These are phyloP conservation scores for Pygoscelis adeliae DNA, from an alignment of 2,113 vertebrate species.

Conservation along the genomic window DNA sequence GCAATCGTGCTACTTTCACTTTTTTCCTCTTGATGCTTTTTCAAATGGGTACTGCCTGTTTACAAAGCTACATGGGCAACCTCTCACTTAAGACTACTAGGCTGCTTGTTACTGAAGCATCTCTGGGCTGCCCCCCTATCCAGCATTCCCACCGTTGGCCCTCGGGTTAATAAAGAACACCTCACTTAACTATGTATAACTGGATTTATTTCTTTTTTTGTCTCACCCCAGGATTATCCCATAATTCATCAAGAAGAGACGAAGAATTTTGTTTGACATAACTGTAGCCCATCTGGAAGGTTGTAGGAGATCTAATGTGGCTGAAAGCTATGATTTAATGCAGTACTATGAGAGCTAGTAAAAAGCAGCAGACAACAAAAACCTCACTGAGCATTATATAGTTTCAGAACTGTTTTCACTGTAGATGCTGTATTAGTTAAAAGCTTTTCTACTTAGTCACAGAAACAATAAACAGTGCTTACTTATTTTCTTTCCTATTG, in stretches of 20 bases:
- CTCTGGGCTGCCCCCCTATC: not conserved
- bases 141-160: not conserved
- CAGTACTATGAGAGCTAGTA: not conserved
- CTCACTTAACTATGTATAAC: not conserved
- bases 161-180: not conserved
- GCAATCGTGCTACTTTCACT: not conserved
- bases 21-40: not conserved
- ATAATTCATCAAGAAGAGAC: constrained; percentile 37
- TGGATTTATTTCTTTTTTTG: not conserved
- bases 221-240: not conserved
- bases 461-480: not conserved
- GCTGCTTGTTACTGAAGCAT: not conserved
- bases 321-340: constrained; percentile 2
- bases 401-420: not conserved
- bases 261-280: constrained; percentile 49
- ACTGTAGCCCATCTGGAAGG: constrained; percentile 28
- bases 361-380: not conserved
- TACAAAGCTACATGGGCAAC: not conserved
- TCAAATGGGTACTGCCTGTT: not conserved
- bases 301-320: constrained; percentile 5
- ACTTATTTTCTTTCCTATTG: not conserved
- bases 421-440: not conserved
- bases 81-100: not conserved
- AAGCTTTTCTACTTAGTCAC: not conserved
- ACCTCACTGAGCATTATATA: not conserved